Base-by-base conservation (phyloP, 2,797 vertebrate species). In the Bradypodion ventrale region DNA sequence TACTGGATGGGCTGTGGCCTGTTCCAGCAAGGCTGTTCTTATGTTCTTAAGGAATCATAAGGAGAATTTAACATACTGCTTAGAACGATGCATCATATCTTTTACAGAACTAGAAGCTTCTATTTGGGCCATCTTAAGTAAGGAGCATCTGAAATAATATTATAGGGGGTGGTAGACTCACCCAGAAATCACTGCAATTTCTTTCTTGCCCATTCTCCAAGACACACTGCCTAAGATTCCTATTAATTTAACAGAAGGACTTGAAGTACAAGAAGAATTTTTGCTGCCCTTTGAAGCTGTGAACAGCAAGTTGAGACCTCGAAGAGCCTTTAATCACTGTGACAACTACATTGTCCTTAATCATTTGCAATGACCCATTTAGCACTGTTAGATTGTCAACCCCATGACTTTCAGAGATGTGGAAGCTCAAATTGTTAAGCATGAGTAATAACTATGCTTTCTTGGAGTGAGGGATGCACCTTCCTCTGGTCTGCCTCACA, bases 121-220 rank as follows among this genome's bases (percentile, higher is more conserved):
- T 29, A 2, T 63, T 23, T 7, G 5, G 25, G 21, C 49, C 72
- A 27, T 66, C 35, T 15, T 0, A 90, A 86, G 0, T 59, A 23
- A 81, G 89, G 82, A 25, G 85, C 77, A 68, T 83, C 80, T 32
- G 75, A 80, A 87, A 44, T 25, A 10, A 10, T 0, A 0, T 42
- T 68, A 63, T 75, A 60, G 80, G 73, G 19, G 69, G 7, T 46
- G 60, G 42, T 63, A 10, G n/a, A 32, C 19, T 37, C 77, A 1
- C 0, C 32, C 0, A 0, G 60, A 5, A 12, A n/a, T 5, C 52
- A 2, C 1, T 0, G 60, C 0, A 0, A 7, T 1, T 6, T 49
- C 78, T 32, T 27, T 59, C 0, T 32, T 72, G 68, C 73, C 78
- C 66, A 74, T 21, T 0, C 42, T 10, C 77, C 49, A 40, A 4